Evolutionary conservation across 2,888 invertebrate species (phyloP), one percentile per base, ranked within the genome.

Genomic region (Icerya purchasi): DNA sequence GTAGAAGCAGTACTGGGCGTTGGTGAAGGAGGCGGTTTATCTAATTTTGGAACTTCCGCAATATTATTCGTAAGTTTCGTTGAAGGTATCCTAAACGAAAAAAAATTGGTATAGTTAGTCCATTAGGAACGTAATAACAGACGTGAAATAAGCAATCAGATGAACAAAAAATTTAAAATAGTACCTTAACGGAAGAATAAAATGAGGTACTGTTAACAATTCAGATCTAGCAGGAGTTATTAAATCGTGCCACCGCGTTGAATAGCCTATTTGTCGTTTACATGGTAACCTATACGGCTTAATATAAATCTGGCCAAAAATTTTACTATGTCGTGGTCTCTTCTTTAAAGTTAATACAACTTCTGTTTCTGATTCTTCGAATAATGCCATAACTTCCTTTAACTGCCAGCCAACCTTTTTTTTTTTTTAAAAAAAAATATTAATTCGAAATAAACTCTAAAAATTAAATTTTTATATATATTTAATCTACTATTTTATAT

Each of bases 321-420:
- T 82, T 71, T 83, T 83, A 22, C 83, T 84, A 67, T 88, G 88
- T 53, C 83, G 77, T 0, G 90, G 90, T 18, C 87, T 75, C 68
- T 88, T 85, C 70, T 90, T 89, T 53, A 90, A 72, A 0, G 89
- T 84, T 53, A 91, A 72, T 56, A 85, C 77, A 56, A 88, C 81
- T 70, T 88, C 86, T n/a, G 84, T 82, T 19, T 84, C 80, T 62
- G 83, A 83, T 68, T 86, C 86, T 66, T 82, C 80, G 62, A 84
- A 76, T 59, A 83, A 75, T 62, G 82, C 77, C 66, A 85, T 75
- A 23, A 89, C 81, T 65, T 84, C 84, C 68, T 84, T 83, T 59
- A 82, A 76, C 67, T 84, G 83, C 88, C 89, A 90, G 1, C 87
- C 88, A 62, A 88, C 79, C 81, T 82, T 60, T 62, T 63, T 56